Base-by-base conservation (phyloP, 1,140 invertebrate species). In the Wasmannia auropunctata region DNA sequence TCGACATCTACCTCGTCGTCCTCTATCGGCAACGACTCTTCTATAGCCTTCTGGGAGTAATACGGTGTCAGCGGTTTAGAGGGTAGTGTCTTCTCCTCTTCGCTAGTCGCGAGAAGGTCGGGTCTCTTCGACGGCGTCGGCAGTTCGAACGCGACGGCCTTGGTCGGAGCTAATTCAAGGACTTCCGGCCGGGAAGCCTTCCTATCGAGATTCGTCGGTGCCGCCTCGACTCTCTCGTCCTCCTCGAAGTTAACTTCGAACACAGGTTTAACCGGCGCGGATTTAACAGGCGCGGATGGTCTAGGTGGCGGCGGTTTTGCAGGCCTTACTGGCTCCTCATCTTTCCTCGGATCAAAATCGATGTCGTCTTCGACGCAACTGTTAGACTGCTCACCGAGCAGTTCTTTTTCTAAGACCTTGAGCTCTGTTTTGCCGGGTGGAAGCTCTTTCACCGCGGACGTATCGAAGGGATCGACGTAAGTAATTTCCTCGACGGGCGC, bases 381-480 rank as follows among this genome's bases (percentile, higher is more conserved):
- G 22, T 67, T 58, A 2, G 63, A 65, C n/a, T 91, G 85, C 43
- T 96, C 95, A 31, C 95, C 96, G 4, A 98, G 95, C 14, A 98
- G 91, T 94, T 98, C 97, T 91, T 97, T 96, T 95, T 98, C 97
- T 25, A 98, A 93, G 90, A 97, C 96, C 93, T 97, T 98, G 7
- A 98, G 92, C 94, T 98, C 98, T 14, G 97, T 96, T 94, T 97
- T 97, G 77, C 97, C 97, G 1, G 97, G 97, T 84, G 97, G 96
- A 25, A 97, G 95, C 37, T 96, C 96, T 91, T 97, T 96, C 10
- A 98, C 96, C 16, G 96, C 96, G 0, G 98, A 98, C 4, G 98
- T 98, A 91, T 98, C 98, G 89, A 98, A 98, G 0, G 98, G 98
- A 96, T 98, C 98, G 22, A 97, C 96, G 91, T 98, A 97, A 62